A percentile compares a stretch with the other conserved stretches of the same genome.
Conservation (phyloP, 2,888 invertebrate genomes). For the Teleogryllus oceanicus region DNA sequence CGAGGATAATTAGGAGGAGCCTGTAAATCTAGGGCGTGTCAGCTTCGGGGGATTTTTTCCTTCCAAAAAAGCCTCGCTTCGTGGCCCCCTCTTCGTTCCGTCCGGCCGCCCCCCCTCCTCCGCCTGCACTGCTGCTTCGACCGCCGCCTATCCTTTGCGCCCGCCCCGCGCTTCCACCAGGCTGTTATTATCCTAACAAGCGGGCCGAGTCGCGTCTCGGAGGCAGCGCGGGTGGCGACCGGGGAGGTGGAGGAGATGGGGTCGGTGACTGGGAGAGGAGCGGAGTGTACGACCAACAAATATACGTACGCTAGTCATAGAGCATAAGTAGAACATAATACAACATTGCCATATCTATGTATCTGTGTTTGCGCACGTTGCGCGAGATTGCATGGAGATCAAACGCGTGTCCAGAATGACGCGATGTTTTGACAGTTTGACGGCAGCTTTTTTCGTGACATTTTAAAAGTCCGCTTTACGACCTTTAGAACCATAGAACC, state of each 20-base stretch:
- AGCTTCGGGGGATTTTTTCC: conserved; percentile 7
- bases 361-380: neutral
- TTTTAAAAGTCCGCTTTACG: neutral
- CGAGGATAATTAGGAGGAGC: conserved; percentile 4
- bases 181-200: conserved; percentile 10
- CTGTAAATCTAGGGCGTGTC: conserved; percentile 18
- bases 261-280: too few species aligned
- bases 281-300: too few species aligned
- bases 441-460: too few species aligned
- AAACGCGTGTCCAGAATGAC: neutral
- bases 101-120: neutral
- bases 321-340: too few species aligned
- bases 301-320: too few species aligned
- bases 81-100: neutral
- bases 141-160: neutral
- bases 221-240: neutral
- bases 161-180: neutral
- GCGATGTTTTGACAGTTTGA: neutral
- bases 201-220: neutral
- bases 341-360: neutral
- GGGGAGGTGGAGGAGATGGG: neutral
- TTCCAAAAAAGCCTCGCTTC: neutral
- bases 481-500: neutral
- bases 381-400: neutral
- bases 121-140: neutral